Base-by-base conservation (phyloP, 2,113 vertebrate genomes). In the Thamnophis sirtalis region DNA sequence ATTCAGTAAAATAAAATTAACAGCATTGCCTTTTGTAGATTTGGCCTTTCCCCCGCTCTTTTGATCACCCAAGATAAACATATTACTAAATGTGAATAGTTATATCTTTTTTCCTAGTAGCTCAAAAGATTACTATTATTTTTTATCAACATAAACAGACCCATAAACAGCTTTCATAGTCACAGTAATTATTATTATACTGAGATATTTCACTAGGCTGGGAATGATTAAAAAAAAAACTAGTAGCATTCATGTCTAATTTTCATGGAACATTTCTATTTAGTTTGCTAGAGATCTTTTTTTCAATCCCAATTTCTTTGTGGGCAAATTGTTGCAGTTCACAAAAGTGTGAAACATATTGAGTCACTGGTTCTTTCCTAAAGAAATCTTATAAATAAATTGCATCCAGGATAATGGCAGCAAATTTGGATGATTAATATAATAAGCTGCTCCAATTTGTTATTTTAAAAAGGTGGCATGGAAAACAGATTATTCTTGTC, bases 381-480 rank as follows among this genome's bases (percentile, higher is more conserved):
- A 13, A 28, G 33, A 84, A 92, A 84, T 88, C 86, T 33, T 28
- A 55, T 51, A 58, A 26, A 88, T 88, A 48, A 90, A 68, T 84
- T 21, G 80, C 68, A 26, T 3, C 48, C 48, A 0, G 56, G 5
- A 43, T 87, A 94, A 91, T 89, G 91, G 86, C 68, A 92, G 89
- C 56, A 73, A 91, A 91, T 90, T 50, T 93, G 43, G 33, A 86
- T 91, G 90, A 58, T 91, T 91, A 84, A 90, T 87, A 87, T 63
- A 73, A 92, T 51, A 6, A 2, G 56, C 60, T 51, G 58, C 84
- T 88, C 53, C 87, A 58, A 51, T 91, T 89, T 73, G 89, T 58
- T 53, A 48, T 80, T 80, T 80, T 89, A 58, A 86, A 90, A 87
- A 22, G n/a, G 38, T 48, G 7, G 68, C 86, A 33, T n/a, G 24